A percentile compares a stretch with the other conserved stretches of the same genome.
Conservation (phyloP, 1,140 invertebrate genomes). For the Octopus sinensis region DNA sequence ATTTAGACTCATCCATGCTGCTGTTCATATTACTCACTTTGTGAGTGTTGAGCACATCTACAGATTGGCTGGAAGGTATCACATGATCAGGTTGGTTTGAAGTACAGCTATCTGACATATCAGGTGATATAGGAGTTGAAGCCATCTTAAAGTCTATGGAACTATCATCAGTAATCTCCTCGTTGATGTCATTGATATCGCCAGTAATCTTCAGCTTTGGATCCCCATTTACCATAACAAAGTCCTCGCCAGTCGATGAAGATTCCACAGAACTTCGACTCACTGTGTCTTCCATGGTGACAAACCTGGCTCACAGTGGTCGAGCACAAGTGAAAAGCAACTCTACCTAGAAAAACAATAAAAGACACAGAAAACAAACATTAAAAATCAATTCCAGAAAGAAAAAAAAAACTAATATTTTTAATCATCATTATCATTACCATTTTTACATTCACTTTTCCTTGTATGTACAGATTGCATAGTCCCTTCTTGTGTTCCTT, state of each 20-base stretch:
- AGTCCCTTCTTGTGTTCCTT: too few relatives aligned
- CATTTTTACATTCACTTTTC: too few relatives aligned
- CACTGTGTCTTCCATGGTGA: constrained; percentile 71
- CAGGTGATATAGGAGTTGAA: not conserved
- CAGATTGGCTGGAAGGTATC: constrained; percentile 46
- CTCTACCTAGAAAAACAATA: not conserved
- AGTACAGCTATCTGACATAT: constrained; percentile 19
- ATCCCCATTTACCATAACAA: constrained; percentile 70
- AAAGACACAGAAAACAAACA: not conserved
- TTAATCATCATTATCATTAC: too few relatives aligned
- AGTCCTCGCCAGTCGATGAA: constrained; percentile 76
- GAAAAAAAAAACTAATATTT: too few relatives aligned
- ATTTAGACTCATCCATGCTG: constrained; percentile 3
- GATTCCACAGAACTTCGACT: constrained; percentile 81
- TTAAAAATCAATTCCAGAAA: not conserved
- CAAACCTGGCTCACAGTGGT: not conserved
- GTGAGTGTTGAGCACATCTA: constrained; percentile 11
- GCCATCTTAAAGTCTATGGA: constrained; percentile 8
- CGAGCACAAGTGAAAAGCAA: not conserved
- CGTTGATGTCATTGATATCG: constrained; percentile 72
- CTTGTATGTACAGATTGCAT: too few relatives aligned
- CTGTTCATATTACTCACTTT: constrained; percentile 8
- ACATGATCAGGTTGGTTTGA: constrained; percentile 54
- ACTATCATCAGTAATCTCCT: constrained; percentile 65
- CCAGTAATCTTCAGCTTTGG: constrained; percentile 69